A percentile compares a stretch with the other conserved stretches of the same genome.
Conservation (phyloP, 2,888 invertebrate genomes). For the Argynnis bischoffii region DNA sequence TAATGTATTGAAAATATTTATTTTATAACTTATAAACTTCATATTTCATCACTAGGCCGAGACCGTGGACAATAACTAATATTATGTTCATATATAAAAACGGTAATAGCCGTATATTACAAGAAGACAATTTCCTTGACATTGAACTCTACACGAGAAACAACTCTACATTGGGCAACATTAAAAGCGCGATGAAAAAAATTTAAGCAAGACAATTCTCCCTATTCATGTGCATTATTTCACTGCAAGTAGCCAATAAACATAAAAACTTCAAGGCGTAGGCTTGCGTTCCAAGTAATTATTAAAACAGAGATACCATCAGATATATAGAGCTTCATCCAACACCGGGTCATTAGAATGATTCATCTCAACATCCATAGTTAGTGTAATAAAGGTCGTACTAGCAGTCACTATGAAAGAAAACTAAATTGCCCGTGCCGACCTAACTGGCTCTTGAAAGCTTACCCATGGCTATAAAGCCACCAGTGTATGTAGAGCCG, state of each 20-base stretch:
- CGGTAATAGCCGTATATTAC: slow-evolving; percentile 8
- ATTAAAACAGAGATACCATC: slow-evolving; percentile 43
- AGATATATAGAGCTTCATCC: slow-evolving; percentile 38
- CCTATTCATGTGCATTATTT: slow-evolving; percentile 25
- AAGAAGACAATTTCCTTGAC: slow-evolving; percentile 16
- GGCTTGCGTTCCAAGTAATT: slow-evolving; percentile 43
- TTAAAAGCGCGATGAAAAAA: slow-evolving; percentile 20
- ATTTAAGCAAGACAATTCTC: slow-evolving; percentile 29
- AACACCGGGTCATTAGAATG: slow-evolving; percentile 46
- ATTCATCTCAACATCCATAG: slow-evolving; percentile 52
- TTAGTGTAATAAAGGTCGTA: slow-evolving; percentile 71
- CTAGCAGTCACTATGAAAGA: slow-evolving; percentile 71
- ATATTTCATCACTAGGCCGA: not conserved
- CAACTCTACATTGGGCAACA: slow-evolving; percentile 9
- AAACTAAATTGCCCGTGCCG: slow-evolving; percentile 77
- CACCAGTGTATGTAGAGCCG: slow-evolving; percentile 42
- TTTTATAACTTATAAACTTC: not conserved
- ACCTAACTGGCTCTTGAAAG: slow-evolving; percentile 66
- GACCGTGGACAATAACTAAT: not conserved
- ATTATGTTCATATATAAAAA: slow-evolving; percentile 7
- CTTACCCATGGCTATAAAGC: slow-evolving; percentile 46
- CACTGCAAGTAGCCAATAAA: slow-evolving; percentile 30
- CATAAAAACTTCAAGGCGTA: slow-evolving; percentile 31
- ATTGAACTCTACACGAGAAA: slow-evolving; percentile 7
- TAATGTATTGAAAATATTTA: not conserved